These are phyloP conservation scores for Ochropleura plecta DNA, from an alignment of 2,888 invertebrate genomes.

Conservation along the genomic window DNA sequence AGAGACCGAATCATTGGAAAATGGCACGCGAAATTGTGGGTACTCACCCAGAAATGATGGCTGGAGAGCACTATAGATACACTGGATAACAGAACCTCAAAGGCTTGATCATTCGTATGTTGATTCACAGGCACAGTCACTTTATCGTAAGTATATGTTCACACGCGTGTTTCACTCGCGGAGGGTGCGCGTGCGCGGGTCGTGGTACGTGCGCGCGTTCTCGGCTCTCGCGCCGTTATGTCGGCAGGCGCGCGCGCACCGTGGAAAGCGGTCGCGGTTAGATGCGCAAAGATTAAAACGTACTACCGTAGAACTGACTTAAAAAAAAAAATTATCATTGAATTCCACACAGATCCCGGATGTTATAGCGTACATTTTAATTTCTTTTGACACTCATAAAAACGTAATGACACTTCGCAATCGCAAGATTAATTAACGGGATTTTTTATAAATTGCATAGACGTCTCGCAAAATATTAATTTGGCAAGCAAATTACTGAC, in stretches of 20 bases:
- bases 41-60: conserved; percentile 60
- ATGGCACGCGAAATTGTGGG: conserved; percentile 60
- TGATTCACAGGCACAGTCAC: conserved; percentile 72
- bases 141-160: conserved; percentile 64
- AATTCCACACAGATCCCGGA: conserved; percentile 37
- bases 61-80: conserved; percentile 17
- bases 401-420: conserved; percentile 36
- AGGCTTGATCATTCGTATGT: conserved; percentile 25
- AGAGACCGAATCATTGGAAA: conserved; percentile 66
- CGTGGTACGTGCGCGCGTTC: conserved; percentile 69
- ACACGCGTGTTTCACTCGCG: conserved; percentile 73
- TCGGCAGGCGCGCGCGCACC: conserved; percentile 73
- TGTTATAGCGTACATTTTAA: conserved; percentile 35
- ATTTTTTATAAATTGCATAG: conserved; percentile 44
- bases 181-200: conserved; percentile 49
- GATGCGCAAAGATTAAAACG: conserved; percentile 73
- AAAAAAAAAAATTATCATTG: conserved; percentile 39
- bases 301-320: conserved; percentile 47
- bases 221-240: conserved; percentile 84
- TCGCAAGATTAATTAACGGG: conserved; percentile 59
- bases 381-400: conserved; percentile 42
- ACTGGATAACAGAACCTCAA: conserved; percentile 46
- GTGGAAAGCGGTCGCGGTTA: conserved; percentile 81
- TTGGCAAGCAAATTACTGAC: conserved; percentile 30
- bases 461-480: conserved; percentile 29